Percentiles rank a stretch among this genome's conserved stretches.
Evolutionary conservation across 1,140 invertebrate genomes (phyloP).

Genomic region (Zaprionus ornatus): DNA sequence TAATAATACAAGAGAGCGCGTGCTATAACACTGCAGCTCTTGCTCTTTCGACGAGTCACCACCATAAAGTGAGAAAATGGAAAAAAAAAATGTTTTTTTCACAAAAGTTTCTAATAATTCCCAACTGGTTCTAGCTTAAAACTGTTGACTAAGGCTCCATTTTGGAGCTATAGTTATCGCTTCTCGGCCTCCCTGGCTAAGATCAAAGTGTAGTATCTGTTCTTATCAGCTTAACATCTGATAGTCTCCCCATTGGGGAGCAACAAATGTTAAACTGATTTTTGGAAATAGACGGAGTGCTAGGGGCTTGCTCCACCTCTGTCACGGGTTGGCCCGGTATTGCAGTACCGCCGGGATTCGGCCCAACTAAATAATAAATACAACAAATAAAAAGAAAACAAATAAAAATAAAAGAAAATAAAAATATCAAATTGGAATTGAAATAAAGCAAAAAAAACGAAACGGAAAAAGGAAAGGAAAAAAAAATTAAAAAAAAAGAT

Average conservation of each 20-base stretch:
- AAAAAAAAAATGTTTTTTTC: too few species aligned
- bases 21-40: too few species aligned
- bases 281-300: constrained; percentile 85
- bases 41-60: too few species aligned
- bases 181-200: constrained; percentile 84
- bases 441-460: too few species aligned
- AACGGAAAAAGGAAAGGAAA: too few species aligned
- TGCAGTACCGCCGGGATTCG: constrained; percentile 84
- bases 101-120: too few species aligned
- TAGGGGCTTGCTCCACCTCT: constrained; percentile 85
- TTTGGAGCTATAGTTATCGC: background rate
- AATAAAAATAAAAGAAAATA: constrained; percentile 86
- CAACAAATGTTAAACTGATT: constrained; percentile 86
- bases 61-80: too few species aligned
- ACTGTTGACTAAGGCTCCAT: too few species aligned
- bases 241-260: constrained; percentile 76
- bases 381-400: background rate
- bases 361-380: background rate
- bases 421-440: too few species aligned
- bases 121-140: too few species aligned
- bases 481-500: too few species aligned
- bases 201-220: constrained; percentile 86
- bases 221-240: constrained; percentile 88
- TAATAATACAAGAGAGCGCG: too few species aligned
- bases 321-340: constrained; percentile 86